Base-by-base conservation (phyloP, 2,888 invertebrate genomes). In the Sarcophaga rosellei region DNA sequence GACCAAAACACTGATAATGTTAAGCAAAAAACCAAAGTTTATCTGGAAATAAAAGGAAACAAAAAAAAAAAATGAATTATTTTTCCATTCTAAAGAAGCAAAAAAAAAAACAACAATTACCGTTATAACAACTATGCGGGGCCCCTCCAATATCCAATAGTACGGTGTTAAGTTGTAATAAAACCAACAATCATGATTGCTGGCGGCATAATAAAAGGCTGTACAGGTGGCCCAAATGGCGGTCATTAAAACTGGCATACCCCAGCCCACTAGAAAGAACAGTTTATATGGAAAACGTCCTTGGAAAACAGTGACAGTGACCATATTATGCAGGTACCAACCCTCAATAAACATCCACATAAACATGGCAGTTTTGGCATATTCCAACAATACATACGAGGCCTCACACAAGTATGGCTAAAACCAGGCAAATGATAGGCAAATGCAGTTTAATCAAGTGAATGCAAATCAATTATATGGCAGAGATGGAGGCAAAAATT, bases 291-390 rank as follows among this genome's bases (percentile, higher is more conserved):
- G 93, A 61, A 94, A 92, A 0, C 91, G 90, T 83, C 95, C 96
- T 91, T 96, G 95, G 89, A 97, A 95, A 0, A 96, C 95, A 8
- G 95, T 95, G 0, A 95, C 95, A 78, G 98, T 96, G 61, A 98
- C 96, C 92, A 97, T 95, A 87, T 96, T 96, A 92, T 98, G 97
- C 35, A 99, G 94, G 91, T 97, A 98, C 17, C 98, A 94, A 0
- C 98, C 99, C 92, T 99, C 99, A 76, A 98, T 96, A 90, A 99
- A 97, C 98, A 99, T 99, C 98, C 99, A 99, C 95, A 97, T 96
- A 91, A 98, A 99, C 95, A 97, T 97, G 1, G 97, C 96, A 0
- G 97, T 97, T 87, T 97, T 96, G 0, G 97, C 96, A 91, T 98
- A 99, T 91, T 99, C 99, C 88, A 99, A 93, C 1, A 98, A 92